Percentiles rank a stretch among this genome's conserved stretches.
Evolutionary conservation across 2,888 invertebrate species (phyloP).

Genomic region (Heliothis peltigera): DNA sequence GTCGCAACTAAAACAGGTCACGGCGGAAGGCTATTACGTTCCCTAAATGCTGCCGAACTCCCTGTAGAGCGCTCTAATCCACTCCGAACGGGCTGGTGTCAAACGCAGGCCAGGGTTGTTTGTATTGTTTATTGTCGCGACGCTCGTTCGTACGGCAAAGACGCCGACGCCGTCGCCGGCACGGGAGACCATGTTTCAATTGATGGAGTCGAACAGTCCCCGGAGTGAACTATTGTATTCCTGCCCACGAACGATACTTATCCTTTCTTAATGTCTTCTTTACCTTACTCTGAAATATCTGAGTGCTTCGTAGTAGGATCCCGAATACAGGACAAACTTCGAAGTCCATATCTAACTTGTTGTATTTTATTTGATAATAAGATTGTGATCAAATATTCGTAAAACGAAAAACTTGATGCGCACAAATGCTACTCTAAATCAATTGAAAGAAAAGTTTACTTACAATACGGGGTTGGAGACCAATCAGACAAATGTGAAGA

Average conservation of each 20-base stretch:
- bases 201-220: conserved; percentile 79
- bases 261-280: conserved; percentile 74
- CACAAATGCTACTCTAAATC: not conserved
- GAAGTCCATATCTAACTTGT: conserved; percentile 32
- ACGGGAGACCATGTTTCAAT: conserved; percentile 83
- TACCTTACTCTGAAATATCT: conserved; percentile 65
- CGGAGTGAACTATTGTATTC: conserved; percentile 77
- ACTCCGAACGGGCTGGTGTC: conserved; percentile 89
- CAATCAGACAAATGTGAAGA: conserved; percentile 25
- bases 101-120: conserved; percentile 89
- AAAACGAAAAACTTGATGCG: not conserved
- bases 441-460: conserved; percentile 10
- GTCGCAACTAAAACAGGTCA: conserved; percentile 90
- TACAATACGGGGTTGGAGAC: not conserved
- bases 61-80: conserved; percentile 88
- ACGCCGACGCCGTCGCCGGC: conserved; percentile 76
- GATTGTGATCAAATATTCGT: not conserved
- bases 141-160: conserved; percentile 85
- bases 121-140: conserved; percentile 90
- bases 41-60: conserved; percentile 89
- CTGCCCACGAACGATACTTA: conserved; percentile 76
- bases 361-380: not conserved
- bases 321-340: conserved; percentile 54
- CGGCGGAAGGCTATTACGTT: conserved; percentile 88
- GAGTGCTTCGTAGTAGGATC: conserved; percentile 59